Evolutionary conservation across 2,888 invertebrate genomes (phyloP), one percentile per base, ranked within the genome.

Genomic region (Ceraclea dissimilis): DNA sequence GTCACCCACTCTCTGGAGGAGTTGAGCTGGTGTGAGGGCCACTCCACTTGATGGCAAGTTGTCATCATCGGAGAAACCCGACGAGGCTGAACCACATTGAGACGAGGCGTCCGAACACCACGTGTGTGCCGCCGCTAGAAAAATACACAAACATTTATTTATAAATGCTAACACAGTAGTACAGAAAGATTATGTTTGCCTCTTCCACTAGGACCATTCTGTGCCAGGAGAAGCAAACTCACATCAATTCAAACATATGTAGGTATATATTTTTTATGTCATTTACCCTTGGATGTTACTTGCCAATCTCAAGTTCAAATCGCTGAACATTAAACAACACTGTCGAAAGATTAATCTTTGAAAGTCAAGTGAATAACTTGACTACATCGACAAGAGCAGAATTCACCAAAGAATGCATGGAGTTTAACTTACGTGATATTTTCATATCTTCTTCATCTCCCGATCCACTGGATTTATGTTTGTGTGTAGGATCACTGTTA

Each of bases 61-160:
- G 71, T 89, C 89, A 76, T 92, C 93, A 78, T 93, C 92, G 67
- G 90, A 91, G 75, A 91, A 90, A 50, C 90, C 91, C 60, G 90
- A 90, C 60, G 84, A 85, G 63, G 84, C 87, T 63, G 85, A 86
- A 67, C 83, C 85, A 69, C 83, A 85, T 64, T 83, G 86, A 62
- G 83, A 83, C 65, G 88, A 85, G 66, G 77, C 74, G 69, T 79
- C 79, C 59, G 78, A 76, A 75, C 76, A 79, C 70, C 73, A 74
- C 59, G 72, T 73, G 52, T 66, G 59, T 13, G 54, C 57, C 1
- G 56, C 57, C 6, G 61, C 58, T 58, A 26, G 8, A 48, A 49
- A 18, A 44, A 74, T 75, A 76, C 61, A 78, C 78, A 74, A 74
- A 76, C 70, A 77, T 70, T 65, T 78, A n/a, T n/a, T 77, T 68